Evolutionary conservation across 2,797 vertebrate species (phyloP).

Genomic region (Pseudopleuronectes americanus): DNA sequence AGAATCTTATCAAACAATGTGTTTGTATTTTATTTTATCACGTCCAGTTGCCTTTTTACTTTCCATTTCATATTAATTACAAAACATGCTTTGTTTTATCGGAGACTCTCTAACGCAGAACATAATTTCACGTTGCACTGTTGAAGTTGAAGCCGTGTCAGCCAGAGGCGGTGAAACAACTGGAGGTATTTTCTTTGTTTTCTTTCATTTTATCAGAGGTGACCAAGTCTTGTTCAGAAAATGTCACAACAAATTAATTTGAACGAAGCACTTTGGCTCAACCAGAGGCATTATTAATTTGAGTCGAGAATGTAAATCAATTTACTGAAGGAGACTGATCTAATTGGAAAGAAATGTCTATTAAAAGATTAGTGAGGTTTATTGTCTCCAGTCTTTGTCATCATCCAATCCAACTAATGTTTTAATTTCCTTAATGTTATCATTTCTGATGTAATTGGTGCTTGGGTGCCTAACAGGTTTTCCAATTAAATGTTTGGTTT

Average conservation of each 20-base stretch:
- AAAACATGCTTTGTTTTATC: slow-evolving; percentile 57
- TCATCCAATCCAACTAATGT: slow-evolving; percentile 82
- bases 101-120: slow-evolving; percentile 49
- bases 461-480: slow-evolving; percentile 81
- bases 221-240: slow-evolving; percentile 82
- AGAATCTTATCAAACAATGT: slow-evolving; percentile 29
- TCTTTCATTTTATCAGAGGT: slow-evolving; percentile 80
- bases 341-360: slow-evolving; percentile 87
- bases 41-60: slow-evolving; percentile 53
- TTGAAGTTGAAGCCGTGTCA: slow-evolving; percentile 64
- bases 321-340: slow-evolving; percentile 82
- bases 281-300: slow-evolving; percentile 83
- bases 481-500: slow-evolving; percentile 82
- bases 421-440: slow-evolving; percentile 88
- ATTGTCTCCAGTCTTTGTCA: slow-evolving; percentile 82
- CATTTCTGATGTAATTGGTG: slow-evolving; percentile 85
- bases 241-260: slow-evolving; percentile 84
- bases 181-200: slow-evolving; percentile 78
- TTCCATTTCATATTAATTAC: slow-evolving; percentile 75
- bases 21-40: slow-evolving; percentile 43
- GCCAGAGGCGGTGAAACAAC: slow-evolving; percentile 69
- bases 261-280: slow-evolving; percentile 75
- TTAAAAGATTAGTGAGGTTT: slow-evolving; percentile 85
- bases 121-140: slow-evolving; percentile 64
- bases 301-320: slow-evolving; percentile 85